Percentiles rank a stretch among this genome's conserved stretches.
Conservation (phyloP, 2,888 invertebrate genomes). For the Nesidiocoris tenuis region DNA sequence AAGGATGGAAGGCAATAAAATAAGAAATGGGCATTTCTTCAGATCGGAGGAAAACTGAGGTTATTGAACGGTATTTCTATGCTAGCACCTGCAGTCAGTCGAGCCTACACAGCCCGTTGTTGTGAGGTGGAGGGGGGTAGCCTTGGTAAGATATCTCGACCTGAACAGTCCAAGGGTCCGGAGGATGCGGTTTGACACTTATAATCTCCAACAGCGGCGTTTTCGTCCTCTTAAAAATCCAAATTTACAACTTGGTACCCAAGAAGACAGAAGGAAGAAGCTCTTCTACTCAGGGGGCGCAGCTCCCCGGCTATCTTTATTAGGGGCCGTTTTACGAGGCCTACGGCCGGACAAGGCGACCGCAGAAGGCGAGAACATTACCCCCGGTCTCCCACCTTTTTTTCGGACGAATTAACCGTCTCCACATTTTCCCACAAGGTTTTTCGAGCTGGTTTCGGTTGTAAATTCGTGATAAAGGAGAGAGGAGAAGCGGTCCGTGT, state of each 20-base stretch:
- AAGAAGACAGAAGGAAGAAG: neutral
- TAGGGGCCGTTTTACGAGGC: constrained; percentile 33
- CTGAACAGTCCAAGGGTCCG: neutral
- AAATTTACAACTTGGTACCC: constrained; percentile 16
- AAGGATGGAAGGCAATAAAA: neutral
- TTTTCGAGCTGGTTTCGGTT: neutral
- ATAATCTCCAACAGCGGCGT: constrained; percentile 18
- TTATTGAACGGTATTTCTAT: neutral
- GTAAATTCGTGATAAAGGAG: neutral
- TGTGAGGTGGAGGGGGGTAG: neutral
- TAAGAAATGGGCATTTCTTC: neutral
- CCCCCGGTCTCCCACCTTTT: neutral
- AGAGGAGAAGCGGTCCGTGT: neutral
- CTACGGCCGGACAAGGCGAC: constrained; percentile 5
- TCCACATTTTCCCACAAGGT: constrained; percentile 1
- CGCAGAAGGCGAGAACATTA: constrained; percentile 27
- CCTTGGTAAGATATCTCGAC: neutral
- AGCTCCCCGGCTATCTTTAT: constrained; percentile 14
- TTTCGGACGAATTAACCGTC: neutral
- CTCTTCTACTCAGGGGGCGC: neutral
- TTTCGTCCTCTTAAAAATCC: constrained; percentile 18
- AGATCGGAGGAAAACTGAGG: neutral
- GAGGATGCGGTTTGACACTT: constrained; percentile 22
- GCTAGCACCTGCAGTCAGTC: neutral
- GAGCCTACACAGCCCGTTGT: neutral